Evolutionary conservation across 2,888 invertebrate genomes (phyloP).

Genomic region (Pinctada fucata): DNA sequence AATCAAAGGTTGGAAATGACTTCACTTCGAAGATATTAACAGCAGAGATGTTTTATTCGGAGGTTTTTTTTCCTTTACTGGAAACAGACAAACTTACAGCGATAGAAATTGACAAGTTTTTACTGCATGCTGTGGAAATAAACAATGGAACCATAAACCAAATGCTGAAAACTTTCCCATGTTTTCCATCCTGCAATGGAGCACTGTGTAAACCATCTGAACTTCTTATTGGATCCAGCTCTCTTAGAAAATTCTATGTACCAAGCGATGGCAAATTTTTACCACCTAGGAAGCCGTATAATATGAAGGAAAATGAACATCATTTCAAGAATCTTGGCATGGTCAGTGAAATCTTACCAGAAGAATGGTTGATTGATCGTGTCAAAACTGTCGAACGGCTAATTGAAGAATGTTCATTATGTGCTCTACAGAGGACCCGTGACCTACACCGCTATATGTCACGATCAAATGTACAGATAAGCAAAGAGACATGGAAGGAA

Average conservation of each 20-base stretch:
- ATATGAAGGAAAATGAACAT: neutral
- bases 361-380: neutral
- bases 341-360: neutral
- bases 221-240: neutral
- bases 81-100: neutral
- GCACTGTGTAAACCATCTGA: neutral
- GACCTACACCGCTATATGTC: neutral
- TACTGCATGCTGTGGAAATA: neutral
- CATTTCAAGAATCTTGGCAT: neutral
- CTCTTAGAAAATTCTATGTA: neutral
- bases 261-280: neutral
- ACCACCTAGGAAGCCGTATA: neutral
- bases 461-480: neutral
- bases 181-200: neutral
- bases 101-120: neutral
- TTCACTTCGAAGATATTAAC: constrained; percentile 14
- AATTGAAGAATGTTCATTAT: neutral
- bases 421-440: neutral
- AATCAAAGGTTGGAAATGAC: too few species aligned
- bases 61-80: constrained; percentile 35
- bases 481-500: neutral
- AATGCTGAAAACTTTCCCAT: neutral
- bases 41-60: constrained; percentile 23
- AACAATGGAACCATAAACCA: neutral
- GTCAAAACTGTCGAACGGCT: neutral